These are phyloP conservation scores for Laspeyria flexula DNA, from an alignment of 2,888 invertebrate species.

Conservation along the genomic window DNA sequence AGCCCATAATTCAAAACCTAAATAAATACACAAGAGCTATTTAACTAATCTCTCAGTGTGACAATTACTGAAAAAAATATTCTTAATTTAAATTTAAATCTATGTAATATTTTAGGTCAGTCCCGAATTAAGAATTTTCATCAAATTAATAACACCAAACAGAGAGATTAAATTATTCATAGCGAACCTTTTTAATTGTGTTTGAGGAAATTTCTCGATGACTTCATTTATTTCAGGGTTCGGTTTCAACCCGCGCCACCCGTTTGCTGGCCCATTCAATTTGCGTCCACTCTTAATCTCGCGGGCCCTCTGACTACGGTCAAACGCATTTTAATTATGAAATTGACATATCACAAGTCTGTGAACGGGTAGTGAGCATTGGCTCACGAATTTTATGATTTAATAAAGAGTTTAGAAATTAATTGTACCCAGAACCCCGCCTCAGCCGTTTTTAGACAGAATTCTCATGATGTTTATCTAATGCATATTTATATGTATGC, in stretches of 20 bases:
- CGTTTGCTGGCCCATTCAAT: constrained; percentile 67
- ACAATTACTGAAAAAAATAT: not conserved
- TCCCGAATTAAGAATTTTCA: constrained; percentile 32
- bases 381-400: constrained; percentile 75
- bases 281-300: constrained; percentile 74
- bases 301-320: constrained; percentile 71
- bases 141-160: constrained; percentile 45
- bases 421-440: constrained; percentile 63
- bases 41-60: no score
- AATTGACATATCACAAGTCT: constrained; percentile 81
- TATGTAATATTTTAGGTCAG: constrained; percentile 4
- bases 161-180: constrained; percentile 64
- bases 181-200: constrained; percentile 71
- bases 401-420: constrained; percentile 81
- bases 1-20: no score
- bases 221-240: constrained; percentile 69
- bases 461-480: constrained; percentile 75
- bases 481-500: constrained; percentile 84
- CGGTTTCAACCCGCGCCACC: constrained; percentile 62
- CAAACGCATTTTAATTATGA: constrained; percentile 85
- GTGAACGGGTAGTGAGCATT: constrained; percentile 50
- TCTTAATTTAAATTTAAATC: constrained; percentile 3
- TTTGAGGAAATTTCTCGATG: constrained; percentile 70
- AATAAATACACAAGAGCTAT: no score
- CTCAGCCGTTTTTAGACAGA: constrained; percentile 65